A percentile compares a stretch with the other conserved stretches of the same genome.
phyloP scores from a whole-genome alignment of 2,797 vertebrate genomes.

The Echiichthys vipera region DNA sequence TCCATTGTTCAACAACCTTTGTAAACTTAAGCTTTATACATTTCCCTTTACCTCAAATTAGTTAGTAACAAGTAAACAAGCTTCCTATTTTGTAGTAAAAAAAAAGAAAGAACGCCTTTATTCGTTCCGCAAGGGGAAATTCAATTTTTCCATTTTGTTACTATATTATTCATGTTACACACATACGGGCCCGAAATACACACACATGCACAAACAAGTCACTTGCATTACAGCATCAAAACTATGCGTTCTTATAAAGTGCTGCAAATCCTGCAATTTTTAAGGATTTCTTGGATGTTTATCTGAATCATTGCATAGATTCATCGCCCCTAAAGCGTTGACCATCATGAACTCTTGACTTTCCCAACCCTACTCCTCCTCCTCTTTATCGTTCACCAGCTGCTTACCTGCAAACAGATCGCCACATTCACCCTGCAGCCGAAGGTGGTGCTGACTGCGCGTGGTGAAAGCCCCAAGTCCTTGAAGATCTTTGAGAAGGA shows the following conservation, averaged over 20 bases:
- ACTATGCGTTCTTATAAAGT: not conserved
- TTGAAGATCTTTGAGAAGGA: constrained; percentile 98
- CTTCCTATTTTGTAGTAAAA: not conserved
- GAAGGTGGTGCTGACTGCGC: constrained; percentile 97
- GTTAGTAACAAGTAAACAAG: not conserved
- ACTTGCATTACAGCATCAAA: not conserved
- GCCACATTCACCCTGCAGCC: constrained; percentile 97
- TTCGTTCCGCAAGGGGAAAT: too few relatives aligned
- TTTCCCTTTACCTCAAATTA: not conserved
- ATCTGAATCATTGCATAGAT: not conserved
- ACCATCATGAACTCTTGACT: not conserved
- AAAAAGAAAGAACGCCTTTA: too few relatives aligned
- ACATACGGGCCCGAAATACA: too few relatives aligned
- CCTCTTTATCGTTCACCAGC: not conserved
- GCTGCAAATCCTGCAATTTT: not conserved
- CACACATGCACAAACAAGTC: too few relatives aligned
- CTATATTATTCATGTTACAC: too few relatives aligned
- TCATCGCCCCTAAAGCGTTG: not conserved
- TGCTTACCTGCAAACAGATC: constrained; percentile 94
- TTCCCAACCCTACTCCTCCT: not conserved
- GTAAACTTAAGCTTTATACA: not conserved
- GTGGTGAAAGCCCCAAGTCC: constrained; percentile 93
- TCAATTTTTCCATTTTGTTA: too few relatives aligned
- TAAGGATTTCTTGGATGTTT: not conserved
- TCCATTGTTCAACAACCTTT: not conserved